phyloP scores from a whole-genome alignment of 2,797 vertebrate species.

The Cheirogaleus major region DNA sequence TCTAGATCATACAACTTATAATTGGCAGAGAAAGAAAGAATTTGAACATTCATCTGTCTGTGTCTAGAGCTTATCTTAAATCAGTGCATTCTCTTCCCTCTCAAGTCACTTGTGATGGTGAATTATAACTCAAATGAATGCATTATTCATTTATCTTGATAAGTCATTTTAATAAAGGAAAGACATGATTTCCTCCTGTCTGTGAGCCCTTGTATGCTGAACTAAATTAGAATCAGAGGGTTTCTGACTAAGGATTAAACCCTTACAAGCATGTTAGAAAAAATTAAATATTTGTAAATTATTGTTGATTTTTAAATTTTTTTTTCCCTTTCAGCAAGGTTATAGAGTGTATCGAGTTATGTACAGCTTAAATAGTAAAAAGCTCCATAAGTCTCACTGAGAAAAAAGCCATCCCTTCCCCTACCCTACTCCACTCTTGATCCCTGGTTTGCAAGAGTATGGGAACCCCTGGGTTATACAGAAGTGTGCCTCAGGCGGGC shows the following conservation, averaged over 20 bases:
- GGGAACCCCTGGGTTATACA: fast-evolving
- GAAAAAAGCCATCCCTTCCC: not conserved
- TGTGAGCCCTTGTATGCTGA: not conserved
- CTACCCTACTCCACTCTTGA: fast-evolving
- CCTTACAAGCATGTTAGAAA: not conserved
- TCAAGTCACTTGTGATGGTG: not conserved
- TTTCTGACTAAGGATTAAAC: not conserved
- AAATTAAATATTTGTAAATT: not conserved
- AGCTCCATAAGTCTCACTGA: fast-evolving
- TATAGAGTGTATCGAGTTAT: not conserved
- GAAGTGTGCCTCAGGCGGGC: fast-evolving
- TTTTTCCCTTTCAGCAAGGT: not conserved
- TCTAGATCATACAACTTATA: not conserved
- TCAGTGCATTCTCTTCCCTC: not conserved
- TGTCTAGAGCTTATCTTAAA: not conserved
- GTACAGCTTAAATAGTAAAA: not conserved
- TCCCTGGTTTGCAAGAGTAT: not conserved
- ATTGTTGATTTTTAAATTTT: not conserved
- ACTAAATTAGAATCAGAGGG: not conserved
- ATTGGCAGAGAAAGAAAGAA: not conserved
- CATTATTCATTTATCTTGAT: not conserved
- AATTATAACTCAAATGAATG: not conserved
- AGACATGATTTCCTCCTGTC: not conserved
- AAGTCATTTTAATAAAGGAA: not conserved
- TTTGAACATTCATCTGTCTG: not conserved